These are phyloP conservation scores for Pegea sp. DNA, from an alignment of 23 tunicate species.

Conservation along the genomic window DNA sequence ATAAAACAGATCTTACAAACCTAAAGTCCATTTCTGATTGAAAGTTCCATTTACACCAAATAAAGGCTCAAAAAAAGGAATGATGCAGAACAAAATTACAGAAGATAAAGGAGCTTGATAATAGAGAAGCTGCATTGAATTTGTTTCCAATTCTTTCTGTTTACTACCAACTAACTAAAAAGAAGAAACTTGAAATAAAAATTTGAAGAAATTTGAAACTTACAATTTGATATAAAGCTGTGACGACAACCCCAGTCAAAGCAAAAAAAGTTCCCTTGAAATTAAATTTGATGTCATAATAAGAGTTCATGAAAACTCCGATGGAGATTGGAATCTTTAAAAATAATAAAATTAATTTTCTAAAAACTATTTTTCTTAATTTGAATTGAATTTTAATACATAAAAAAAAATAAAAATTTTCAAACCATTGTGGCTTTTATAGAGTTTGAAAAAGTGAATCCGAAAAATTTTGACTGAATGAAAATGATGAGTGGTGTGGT, in stretches of 20 bases:
- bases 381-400: no score
- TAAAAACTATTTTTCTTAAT: no score
- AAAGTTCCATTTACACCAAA: slow-evolving; percentile 39
- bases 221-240: slow-evolving; percentile 83
- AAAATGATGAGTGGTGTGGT: slow-evolving; percentile 75
- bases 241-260: slow-evolving; percentile 51
- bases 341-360: no score
- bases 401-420: neutral
- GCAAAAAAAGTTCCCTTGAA: slow-evolving; percentile 68
- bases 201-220: slow-evolving; percentile 5
- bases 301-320: slow-evolving; percentile 76
- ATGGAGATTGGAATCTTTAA: slow-evolving; percentile 56
- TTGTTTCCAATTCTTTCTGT: slow-evolving; percentile 71
- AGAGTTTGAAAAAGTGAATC: slow-evolving; percentile 13
- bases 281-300: slow-evolving; percentile 85
- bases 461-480: slow-evolving; percentile 38
- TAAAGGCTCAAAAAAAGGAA: slow-evolving; percentile 90
- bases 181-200: no score
- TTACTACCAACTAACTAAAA: slow-evolving; percentile 74
- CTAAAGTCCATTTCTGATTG: slow-evolving; percentile 28
- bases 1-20: neutral
- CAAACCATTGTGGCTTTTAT: slow-evolving; percentile 83
- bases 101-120: slow-evolving; percentile 93
- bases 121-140: slow-evolving; percentile 84
- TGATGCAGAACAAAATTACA: slow-evolving; percentile 19